These are phyloP conservation scores for Rhinoraja longicauda DNA, from an alignment of 2,797 vertebrate species.

Conservation along the genomic window DNA sequence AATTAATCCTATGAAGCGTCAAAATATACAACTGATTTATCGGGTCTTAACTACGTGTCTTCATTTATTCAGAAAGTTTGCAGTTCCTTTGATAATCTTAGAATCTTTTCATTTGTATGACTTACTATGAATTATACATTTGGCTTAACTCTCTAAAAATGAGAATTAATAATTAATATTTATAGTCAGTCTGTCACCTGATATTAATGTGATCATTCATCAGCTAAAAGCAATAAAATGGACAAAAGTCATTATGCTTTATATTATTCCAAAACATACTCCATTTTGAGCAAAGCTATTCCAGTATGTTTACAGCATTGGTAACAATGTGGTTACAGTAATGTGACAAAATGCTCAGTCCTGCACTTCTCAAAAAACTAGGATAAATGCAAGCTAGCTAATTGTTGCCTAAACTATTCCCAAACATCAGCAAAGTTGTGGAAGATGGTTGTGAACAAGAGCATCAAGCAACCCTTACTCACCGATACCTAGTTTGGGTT, in stretches of 20 bases:
- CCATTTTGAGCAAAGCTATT: too few species aligned
- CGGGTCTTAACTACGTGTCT: neutral
- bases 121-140: conserved; percentile 20
- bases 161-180: conserved; percentile 28
- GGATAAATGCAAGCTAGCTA: too few species aligned
- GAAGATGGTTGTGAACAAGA: too few species aligned
- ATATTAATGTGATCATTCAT: conserved; percentile 5
- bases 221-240: conserved; percentile 2
- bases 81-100: conserved; percentile 3
- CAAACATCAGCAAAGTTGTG: too few species aligned
- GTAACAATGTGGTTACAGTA: too few species aligned
- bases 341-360: too few species aligned
- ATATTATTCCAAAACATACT: neutral
- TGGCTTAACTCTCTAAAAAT: neutral
- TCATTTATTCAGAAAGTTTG: conserved; percentile 31
- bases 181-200: neutral
- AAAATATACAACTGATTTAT: neutral
- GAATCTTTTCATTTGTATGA: conserved; percentile 21
- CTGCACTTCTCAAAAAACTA: too few species aligned
- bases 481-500: too few species aligned
- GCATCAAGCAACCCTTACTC: too few species aligned
- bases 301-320: too few species aligned
- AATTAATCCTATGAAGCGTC: conserved; percentile 4
- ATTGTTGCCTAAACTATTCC: too few species aligned
- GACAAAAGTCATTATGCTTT: neutral